Evolutionary conservation across 2,888 invertebrate species (phyloP).

Genomic region (Omphaloscelis lunosa): DNA sequence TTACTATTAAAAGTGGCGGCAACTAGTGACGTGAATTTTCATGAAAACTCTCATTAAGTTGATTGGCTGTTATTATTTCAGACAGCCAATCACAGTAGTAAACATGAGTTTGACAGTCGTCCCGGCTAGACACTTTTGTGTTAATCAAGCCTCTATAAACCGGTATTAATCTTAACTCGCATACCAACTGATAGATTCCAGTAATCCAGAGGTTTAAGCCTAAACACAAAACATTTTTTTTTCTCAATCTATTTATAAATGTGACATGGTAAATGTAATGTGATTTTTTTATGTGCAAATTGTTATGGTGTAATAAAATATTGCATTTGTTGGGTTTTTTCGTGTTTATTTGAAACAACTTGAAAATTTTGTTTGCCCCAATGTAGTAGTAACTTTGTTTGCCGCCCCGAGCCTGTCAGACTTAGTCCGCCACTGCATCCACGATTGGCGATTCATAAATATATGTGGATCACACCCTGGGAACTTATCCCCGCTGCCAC

Average conservation of each 20-base stretch:
- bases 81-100: background rate
- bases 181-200: background rate
- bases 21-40: too few species aligned
- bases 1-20: too few species aligned
- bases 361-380: background rate
- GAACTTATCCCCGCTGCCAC: background rate
- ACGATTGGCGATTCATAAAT: background rate
- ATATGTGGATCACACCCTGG: background rate
- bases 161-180: background rate
- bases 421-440: background rate
- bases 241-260: conserved; percentile 15
- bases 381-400: too few species aligned
- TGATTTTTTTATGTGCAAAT: conserved; percentile 36
- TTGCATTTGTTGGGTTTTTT: conserved; percentile 71
- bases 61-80: background rate
- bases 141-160: background rate
- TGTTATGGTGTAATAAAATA: conserved; percentile 68
- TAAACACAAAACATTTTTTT: background rate
- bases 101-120: background rate
- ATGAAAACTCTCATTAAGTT: background rate
- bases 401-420: background rate
- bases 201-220: background rate
- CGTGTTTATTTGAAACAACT: conserved; percentile 16
- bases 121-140: background rate
- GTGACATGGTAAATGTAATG: conserved; percentile 33